Conservation (phyloP, 2,113 vertebrate species). For the Turdus rufiventris region DNA sequence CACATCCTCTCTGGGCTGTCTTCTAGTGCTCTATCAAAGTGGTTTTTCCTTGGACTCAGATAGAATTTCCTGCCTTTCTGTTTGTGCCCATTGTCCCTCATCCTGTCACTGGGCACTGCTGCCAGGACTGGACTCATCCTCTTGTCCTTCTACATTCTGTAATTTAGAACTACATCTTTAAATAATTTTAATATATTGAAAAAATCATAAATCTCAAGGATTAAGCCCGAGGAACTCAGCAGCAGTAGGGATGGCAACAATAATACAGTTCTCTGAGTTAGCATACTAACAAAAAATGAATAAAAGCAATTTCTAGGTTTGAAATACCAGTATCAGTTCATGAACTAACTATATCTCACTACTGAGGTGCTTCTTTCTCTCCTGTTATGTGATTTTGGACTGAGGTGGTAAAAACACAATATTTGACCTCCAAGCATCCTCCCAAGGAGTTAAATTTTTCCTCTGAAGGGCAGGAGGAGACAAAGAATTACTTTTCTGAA, state of each 20-base stretch:
- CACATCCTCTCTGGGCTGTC: not conserved
- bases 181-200: not conserved
- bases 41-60: not conserved
- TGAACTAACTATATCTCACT: not conserved
- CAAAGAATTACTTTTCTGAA: not conserved
- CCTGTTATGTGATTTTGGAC: not conserved
- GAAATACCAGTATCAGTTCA: not conserved
- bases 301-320: not conserved
- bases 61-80: not conserved
- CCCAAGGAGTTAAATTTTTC: not conserved
- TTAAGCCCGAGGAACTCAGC: not conserved
- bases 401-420: not conserved
- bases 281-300: not conserved
- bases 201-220: not conserved
- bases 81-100: not conserved
- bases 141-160: not conserved
- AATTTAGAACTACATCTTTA: not conserved
- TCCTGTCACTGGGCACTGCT: not conserved
- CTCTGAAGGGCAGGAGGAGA: not conserved
- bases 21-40: not conserved
- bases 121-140: not conserved
- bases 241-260: not conserved
- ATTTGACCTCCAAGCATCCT: not conserved
- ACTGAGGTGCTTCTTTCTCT: not conserved
- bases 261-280: not conserved